Evolutionary conservation across 2,888 invertebrate genomes (phyloP), one percentile per base, ranked within the genome.

Genomic region (Leucoma salicis): DNA sequence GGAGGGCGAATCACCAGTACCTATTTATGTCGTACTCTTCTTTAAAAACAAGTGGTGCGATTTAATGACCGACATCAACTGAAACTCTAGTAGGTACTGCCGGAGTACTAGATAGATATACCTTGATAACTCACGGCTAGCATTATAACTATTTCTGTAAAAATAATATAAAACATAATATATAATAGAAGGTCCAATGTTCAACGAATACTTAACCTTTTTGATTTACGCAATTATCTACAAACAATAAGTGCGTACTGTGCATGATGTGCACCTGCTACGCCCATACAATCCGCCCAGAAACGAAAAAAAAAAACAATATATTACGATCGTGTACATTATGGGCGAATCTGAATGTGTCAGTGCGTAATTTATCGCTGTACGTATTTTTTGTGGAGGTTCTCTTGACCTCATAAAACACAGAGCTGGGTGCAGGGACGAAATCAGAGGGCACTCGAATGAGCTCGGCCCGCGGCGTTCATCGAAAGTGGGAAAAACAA

Each of bases 341-440:
- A 85, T 82, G 83, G 82, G 70, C 71, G 80, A 85, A 84, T 88
- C 87, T 88, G 88, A 87, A 84, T 86, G 86, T 87, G 88, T 88
- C 88, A 87, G 85, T 86, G 82, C 79, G 83, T 85, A 87, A 89
- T 88, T 88, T 88, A 88, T 87, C 73, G 81, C 68, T 72, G 78
- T 78, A 54, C 78, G 82, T 80, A 79, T 86, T 89, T 88, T 88
- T 87, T 87, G 86, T 80, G 80, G 78, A 77, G 80, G 80, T 74
- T 77, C 75, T 78, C 88, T 88, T 89, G 88, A 88, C 88, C 88
- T 85, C 88, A 82, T 89, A 88, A 88, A 88, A 87, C 75, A 85
- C 87, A 87, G 82, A 69, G 80, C 75, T 69, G 70, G 69, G 61
- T 66, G 75, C 71, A 76, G 79, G 71, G 75, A 73, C 72, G 74